phyloP scores from a whole-genome alignment of 2,113 vertebrate species.

The Cebus imitator region DNA sequence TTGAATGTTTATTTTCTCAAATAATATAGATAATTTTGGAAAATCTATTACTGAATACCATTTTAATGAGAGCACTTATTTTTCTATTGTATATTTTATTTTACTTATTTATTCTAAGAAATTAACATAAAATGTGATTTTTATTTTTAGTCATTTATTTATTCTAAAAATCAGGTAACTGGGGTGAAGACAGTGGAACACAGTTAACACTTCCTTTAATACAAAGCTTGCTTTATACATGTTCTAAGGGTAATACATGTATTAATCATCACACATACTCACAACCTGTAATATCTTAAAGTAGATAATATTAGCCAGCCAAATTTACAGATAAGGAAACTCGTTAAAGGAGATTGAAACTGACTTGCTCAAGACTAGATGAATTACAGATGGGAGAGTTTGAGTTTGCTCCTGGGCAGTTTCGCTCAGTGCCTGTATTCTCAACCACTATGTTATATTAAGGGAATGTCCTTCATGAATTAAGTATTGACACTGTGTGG shows the following conservation, averaged over 20 bases:
- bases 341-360: background rate
- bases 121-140: background rate
- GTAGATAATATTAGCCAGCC: background rate
- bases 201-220: background rate
- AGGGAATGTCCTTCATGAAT: background rate
- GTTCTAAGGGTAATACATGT: background rate
- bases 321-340: background rate
- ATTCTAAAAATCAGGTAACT: background rate
- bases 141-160: too few species aligned
- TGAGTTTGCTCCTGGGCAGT: background rate
- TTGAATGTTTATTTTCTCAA: background rate
- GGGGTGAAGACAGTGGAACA: too few species aligned
- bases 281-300: background rate
- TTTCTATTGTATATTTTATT: background rate
- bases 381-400: background rate
- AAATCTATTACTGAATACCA: background rate
- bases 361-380: background rate
- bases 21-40: background rate
- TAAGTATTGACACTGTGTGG: background rate
- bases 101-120: background rate
- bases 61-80: background rate
- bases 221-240: background rate
- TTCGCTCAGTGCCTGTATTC: background rate
- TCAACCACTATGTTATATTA: background rate
- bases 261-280: background rate